phyloP scores from a whole-genome alignment of 2,888 invertebrate species.

The Chrysotoxum bicinctum region DNA sequence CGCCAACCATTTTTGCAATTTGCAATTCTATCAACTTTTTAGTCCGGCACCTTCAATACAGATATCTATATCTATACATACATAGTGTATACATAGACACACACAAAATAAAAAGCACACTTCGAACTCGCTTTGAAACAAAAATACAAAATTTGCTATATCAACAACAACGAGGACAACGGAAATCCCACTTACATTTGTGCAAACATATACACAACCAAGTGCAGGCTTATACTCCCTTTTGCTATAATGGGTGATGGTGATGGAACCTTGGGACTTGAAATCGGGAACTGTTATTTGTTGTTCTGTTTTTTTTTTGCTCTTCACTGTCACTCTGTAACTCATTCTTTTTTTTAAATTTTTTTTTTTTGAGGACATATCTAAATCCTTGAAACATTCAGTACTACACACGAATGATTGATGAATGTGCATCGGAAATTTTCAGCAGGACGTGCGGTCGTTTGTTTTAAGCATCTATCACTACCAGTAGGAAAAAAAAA shows the following conservation, averaged over 20 bases:
- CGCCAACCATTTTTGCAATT: slow-evolving; percentile 61
- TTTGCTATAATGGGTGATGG: background rate
- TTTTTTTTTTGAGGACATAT: slow-evolving; percentile 52
- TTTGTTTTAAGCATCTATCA: slow-evolving; percentile 12
- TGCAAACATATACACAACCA: slow-evolving; percentile 47
- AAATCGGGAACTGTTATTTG: background rate
- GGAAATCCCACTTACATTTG: slow-evolving; percentile 61
- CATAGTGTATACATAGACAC: background rate
- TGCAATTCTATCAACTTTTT: slow-evolving; percentile 69
- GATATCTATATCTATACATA: background rate
- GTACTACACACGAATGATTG: slow-evolving; percentile 65
- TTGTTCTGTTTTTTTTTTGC: background rate
- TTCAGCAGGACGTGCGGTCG: slow-evolving; percentile 43
- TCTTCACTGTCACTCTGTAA: slow-evolving; percentile 39
- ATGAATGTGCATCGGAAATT: slow-evolving; percentile 67
- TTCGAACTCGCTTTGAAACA: slow-evolving; percentile 1
- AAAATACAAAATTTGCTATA: slow-evolving; percentile 45
- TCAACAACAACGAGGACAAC: slow-evolving; percentile 50
- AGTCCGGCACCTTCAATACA: slow-evolving; percentile 31
- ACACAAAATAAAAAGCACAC: background rate
- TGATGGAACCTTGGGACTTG: background rate
- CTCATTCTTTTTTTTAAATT: slow-evolving; percentile 23
- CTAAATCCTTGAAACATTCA: slow-evolving; percentile 71
- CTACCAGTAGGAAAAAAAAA: background rate
- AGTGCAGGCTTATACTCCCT: slow-evolving; percentile 35